Evolutionary conservation across 2,797 vertebrate species (phyloP), one percentile per base, ranked within the genome.

Genomic region (Enteromius afrohamiltoni): DNA sequence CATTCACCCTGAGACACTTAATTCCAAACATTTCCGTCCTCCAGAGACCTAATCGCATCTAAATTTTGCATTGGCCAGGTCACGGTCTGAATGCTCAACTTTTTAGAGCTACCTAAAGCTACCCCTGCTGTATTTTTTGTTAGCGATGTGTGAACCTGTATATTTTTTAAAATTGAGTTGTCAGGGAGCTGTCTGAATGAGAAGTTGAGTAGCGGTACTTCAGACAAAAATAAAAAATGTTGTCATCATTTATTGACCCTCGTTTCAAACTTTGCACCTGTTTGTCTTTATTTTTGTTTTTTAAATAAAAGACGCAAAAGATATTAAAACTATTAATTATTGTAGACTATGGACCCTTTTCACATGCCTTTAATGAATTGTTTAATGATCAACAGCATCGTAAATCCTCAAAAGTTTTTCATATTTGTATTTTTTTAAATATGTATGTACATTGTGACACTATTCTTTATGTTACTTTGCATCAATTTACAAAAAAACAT

Each of bases 1-100:
- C 82, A 80, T 83, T 83, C 53, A 40, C 42, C 69, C 69, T 62
- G 70, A 82, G 69, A 64, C 58, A 82, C 42, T 69, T 80, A 51
- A 79, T 75, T 69, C 37, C 64, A 80, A 58, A 74, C 67, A 77
- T 75, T 80, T 80, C 31, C 47, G 4, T 84, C 69, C 77, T 70
- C 17, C 19, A 16, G 69, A 85, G 68, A 60, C 53, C 75, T 37
- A 42, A 73, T 78, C 55, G 19, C 13, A 49, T 77, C 69, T 55
- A 74, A 45, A 40, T 40, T 75, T 47, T 82, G 45, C 70, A 2
- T 73, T 81, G 55, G 45, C 55, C 69, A 81, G 55, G 79, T 64
- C 58, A 60, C 55, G 40, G n/a, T 62, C 26, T 62, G 40, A 81
- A 26, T 13, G 58, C 42, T 82, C 69, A 64, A 9, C 14, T 42